phyloP scores from a whole-genome alignment of 2,113 vertebrate genomes.

The Pterophyllum scalare region DNA sequence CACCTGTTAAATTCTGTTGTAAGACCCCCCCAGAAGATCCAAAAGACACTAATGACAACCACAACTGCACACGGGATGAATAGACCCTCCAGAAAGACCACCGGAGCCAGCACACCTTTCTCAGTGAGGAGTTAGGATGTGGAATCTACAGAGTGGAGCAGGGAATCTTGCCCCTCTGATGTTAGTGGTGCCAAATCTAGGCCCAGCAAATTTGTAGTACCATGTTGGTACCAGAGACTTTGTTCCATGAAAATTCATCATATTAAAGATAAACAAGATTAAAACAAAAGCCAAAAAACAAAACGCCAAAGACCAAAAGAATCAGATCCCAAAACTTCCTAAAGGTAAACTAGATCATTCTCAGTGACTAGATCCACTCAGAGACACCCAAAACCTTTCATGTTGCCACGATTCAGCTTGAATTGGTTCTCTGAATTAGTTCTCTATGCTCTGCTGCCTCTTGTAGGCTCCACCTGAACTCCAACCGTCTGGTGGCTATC shows the following conservation, averaged over 20 bases:
- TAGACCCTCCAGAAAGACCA: not conserved
- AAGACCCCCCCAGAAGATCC: too few species aligned
- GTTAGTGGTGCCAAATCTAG: fast-evolving
- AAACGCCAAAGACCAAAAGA: not conserved
- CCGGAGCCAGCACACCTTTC: fast-evolving
- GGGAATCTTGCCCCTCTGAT: not conserved
- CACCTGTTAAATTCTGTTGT: not conserved
- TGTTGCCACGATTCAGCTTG: not conserved
- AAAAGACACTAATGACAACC: not conserved
- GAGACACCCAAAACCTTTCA: too few species aligned
- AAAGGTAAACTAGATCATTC: not conserved
- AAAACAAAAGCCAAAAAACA: not conserved
- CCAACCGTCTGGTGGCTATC: constrained; percentile 82
- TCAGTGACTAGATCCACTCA: fast-evolving
- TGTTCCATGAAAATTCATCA: not conserved
- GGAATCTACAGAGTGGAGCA: not conserved
- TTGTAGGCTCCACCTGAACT: constrained; percentile 84
- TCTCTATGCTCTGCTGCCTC: not conserved
- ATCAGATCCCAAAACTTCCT: not conserved
- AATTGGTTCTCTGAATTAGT: not conserved
- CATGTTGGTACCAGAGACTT: not conserved
- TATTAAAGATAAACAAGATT: fast-evolving
- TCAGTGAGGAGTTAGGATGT: not conserved
- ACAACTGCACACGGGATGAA: not conserved
- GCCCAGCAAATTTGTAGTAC: not conserved